Evolutionary conservation across 2,888 invertebrate genomes (phyloP).

Genomic region (Lepidochrysops patricia): DNA sequence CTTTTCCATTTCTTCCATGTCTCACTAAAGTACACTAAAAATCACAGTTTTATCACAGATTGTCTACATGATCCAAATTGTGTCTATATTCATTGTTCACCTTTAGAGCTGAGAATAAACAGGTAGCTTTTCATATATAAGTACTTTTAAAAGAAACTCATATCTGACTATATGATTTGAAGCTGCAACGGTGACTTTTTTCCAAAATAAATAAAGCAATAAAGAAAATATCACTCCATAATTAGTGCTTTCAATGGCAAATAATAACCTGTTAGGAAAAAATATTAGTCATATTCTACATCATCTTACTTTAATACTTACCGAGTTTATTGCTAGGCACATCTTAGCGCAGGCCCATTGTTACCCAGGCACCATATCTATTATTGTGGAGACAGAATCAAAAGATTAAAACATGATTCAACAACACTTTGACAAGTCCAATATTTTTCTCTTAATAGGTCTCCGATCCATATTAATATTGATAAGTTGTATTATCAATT

Average conservation of each 20-base stretch:
- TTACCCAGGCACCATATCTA: conserved; percentile 48
- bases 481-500: too few relatives aligned
- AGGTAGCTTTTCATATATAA: not conserved
- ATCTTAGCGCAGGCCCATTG: conserved; percentile 37
- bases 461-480: conserved; percentile 11
- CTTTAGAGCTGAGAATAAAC: conserved; percentile 12
- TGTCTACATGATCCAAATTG: conserved; percentile 20
- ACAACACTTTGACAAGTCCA: conserved; percentile 15
- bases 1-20: conserved; percentile 39
- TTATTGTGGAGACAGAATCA: conserved; percentile 64
- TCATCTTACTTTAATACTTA: conserved; percentile 41
- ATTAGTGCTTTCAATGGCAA: not conserved
- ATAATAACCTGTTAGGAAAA: conserved; percentile 26
- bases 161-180: not conserved
- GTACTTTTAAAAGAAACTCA: conserved; percentile 5
- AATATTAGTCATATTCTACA: conserved; percentile 20
- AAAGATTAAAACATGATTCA: conserved; percentile 46
- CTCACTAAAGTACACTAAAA: conserved; percentile 27
- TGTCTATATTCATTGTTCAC: conserved; percentile 22
- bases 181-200: not conserved
- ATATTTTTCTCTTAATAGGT: conserved; percentile 12
- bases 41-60: conserved; percentile 42
- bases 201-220: not conserved
- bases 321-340: conserved; percentile 33
- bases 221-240: not conserved